Evolutionary conservation across 1,140 invertebrate genomes (phyloP), one percentile per base, ranked within the genome.

Genomic region (Melitaea cinxia): DNA sequence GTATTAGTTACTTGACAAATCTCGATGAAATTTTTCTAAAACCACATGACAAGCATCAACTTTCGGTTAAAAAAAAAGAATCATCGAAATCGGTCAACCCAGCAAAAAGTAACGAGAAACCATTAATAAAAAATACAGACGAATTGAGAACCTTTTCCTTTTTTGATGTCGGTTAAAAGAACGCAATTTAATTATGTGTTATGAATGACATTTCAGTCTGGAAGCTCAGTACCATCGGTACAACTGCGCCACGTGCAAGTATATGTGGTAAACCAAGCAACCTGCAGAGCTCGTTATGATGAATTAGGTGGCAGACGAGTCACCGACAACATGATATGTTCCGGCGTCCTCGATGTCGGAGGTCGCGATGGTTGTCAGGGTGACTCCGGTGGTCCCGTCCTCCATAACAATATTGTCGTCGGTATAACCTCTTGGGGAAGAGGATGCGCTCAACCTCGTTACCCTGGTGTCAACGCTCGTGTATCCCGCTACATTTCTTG

Each of bases 371-470:
- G 59, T 24, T 80, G 78, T 42, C 57, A 64, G 15, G 93, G 93
- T 33, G 94, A 94, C 76, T 92, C 92, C 0, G 94, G 94, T 2
- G 93, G 93, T 4, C 93, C 94, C 6, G 62, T 94, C 7, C 78
- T 92, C 10, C 92, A 92, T 59, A 77, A 87, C 21, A 77, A 78
- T 10, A 83, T 91, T 19, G 68, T 84, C 42, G 80, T 88, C 7
- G 93, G 93, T 23, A 80, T 94, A 12, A 91, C 92, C 4, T 93
- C 92, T 2, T 94, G 89, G 88, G 89, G 91, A 1, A 73, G 87
- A 0, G 72, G 87, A 12, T 94, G 93, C 68, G 93, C 81, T 14
- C 69, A 70, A 14, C 45, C 78, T 3, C 66, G 73, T 1, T 92
- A 81, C 66, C 92, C 92, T 7, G 92, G 92, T 3, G 86, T 93